A percentile compares a stretch with the other conserved stretches of the same genome.
Conservation (phyloP, 2,888 invertebrate species). For the Leucoma salicis region DNA sequence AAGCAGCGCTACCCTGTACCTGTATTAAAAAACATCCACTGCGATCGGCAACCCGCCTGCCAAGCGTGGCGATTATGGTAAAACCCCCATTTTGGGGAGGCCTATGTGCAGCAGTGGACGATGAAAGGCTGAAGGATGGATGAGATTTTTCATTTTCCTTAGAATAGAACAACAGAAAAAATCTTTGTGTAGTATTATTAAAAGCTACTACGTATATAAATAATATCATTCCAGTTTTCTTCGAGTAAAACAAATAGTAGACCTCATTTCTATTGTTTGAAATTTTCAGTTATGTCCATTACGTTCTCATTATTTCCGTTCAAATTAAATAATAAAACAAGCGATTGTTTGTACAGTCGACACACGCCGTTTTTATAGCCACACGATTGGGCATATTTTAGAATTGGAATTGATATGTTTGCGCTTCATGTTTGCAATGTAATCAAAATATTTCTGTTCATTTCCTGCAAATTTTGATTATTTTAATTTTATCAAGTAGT, state of each 20-base stretch:
- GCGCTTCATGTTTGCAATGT: background rate
- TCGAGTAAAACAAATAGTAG: slow-evolving; percentile 31
- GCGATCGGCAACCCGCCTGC: no score
- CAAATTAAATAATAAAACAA: slow-evolving; percentile 57
- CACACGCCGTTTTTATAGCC: slow-evolving; percentile 63
- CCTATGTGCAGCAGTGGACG: no score
- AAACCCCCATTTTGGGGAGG: no score
- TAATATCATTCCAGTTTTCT: background rate
- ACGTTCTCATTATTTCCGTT: slow-evolving; percentile 42
- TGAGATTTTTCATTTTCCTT: no score
- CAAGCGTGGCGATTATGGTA: no score
- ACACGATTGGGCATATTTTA: slow-evolving; percentile 11
- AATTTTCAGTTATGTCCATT: slow-evolving; percentile 54
- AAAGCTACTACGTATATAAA: background rate
- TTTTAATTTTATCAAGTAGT: background rate
- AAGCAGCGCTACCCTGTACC: no score
- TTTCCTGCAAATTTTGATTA: background rate
- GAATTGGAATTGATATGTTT: slow-evolving; percentile 23
- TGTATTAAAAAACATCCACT: no score
- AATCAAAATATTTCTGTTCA: no score
- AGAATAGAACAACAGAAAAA: no score
- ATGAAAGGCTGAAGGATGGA: no score
- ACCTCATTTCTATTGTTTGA: slow-evolving; percentile 35
- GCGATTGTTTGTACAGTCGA: slow-evolving; percentile 49
- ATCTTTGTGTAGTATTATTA: no score